Conservation (phyloP, 2,888 invertebrate species). For the Drosophila rubida region DNA sequence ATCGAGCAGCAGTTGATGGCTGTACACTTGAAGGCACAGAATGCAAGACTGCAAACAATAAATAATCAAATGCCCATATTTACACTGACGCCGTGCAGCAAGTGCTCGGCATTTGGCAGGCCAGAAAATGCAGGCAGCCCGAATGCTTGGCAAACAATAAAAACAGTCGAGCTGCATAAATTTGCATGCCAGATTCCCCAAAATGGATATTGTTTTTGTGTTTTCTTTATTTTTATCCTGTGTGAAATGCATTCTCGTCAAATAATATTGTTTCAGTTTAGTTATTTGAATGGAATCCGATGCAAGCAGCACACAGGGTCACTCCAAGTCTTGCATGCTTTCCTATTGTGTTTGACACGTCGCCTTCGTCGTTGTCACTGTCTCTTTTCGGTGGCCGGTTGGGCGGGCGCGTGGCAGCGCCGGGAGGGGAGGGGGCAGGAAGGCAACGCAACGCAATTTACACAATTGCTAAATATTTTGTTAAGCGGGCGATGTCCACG, state of each 20-base stretch:
- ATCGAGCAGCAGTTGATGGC: background rate
- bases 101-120: background rate
- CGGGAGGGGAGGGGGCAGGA: conserved; percentile 5
- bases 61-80: conserved; percentile 1
- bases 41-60: background rate
- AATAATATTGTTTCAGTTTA: background rate
- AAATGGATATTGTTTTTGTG: background rate
- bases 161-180: background rate
- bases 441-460: conserved; percentile 58
- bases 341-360: conserved; percentile 4
- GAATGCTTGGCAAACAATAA: conserved; percentile 1
- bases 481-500: conserved; percentile 66
- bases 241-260: background rate
- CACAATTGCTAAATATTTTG: conserved; percentile 75
- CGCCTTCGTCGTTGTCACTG: conserved; percentile 23
- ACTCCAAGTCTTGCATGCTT: background rate
- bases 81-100: background rate
- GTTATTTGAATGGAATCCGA: background rate
- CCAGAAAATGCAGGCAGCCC: background rate
- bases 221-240: too few relatives aligned
- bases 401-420: conserved; percentile 16
- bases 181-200: background rate
- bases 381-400: too few relatives aligned
- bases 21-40: background rate
- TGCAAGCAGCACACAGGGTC: background rate